phyloP scores from a whole-genome alignment of 2,797 vertebrate genomes.

The Danio jaintianensis region DNA sequence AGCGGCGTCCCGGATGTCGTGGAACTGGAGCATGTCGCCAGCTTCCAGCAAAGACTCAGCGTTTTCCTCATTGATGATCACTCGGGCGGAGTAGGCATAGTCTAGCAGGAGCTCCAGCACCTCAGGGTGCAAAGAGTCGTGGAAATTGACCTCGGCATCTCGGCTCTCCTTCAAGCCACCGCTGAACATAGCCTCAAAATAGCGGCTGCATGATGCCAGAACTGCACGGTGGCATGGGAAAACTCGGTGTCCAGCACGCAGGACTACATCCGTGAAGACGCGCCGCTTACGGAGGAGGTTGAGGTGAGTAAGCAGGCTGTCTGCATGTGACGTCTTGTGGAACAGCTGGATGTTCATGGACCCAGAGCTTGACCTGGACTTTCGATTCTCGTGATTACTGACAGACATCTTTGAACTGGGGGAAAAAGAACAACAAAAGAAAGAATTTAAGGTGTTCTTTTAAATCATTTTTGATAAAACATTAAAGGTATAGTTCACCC shows the following conservation, averaged over 20 bases:
- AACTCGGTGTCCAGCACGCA: slow-evolving; percentile 78
- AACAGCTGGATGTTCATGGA: slow-evolving; percentile 90
- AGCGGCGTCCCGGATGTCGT: slow-evolving; percentile 84
- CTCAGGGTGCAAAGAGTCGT: slow-evolving; percentile 85
- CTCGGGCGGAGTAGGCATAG: slow-evolving; percentile 84
- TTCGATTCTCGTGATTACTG: slow-evolving; percentile 87
- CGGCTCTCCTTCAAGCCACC: slow-evolving; percentile 83
- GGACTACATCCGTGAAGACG: slow-evolving; percentile 84
- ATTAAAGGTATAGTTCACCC: background rate
- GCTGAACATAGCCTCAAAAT: slow-evolving; percentile 88
- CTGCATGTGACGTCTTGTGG: slow-evolving; percentile 85
- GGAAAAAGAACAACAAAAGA: slow-evolving; percentile 5
- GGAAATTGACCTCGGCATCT: slow-evolving; percentile 84
- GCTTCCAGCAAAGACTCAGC: slow-evolving; percentile 87
- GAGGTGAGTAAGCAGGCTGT: slow-evolving; percentile 86
- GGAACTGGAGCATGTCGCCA: slow-evolving; percentile 88
- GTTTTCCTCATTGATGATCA: slow-evolving; percentile 88
- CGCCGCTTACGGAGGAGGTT: slow-evolving; percentile 83
- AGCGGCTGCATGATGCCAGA: slow-evolving; percentile 85
- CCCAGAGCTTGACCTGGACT: slow-evolving; percentile 86
- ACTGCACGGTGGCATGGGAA: slow-evolving; percentile 87
- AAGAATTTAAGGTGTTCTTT: background rate
- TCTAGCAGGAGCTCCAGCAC: slow-evolving; percentile 87
- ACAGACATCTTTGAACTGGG: slow-evolving; percentile 79
- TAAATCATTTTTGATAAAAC: background rate